Evolutionary conservation across 2,888 invertebrate species (phyloP).

Genomic region (Drosophila helvetica): DNA sequence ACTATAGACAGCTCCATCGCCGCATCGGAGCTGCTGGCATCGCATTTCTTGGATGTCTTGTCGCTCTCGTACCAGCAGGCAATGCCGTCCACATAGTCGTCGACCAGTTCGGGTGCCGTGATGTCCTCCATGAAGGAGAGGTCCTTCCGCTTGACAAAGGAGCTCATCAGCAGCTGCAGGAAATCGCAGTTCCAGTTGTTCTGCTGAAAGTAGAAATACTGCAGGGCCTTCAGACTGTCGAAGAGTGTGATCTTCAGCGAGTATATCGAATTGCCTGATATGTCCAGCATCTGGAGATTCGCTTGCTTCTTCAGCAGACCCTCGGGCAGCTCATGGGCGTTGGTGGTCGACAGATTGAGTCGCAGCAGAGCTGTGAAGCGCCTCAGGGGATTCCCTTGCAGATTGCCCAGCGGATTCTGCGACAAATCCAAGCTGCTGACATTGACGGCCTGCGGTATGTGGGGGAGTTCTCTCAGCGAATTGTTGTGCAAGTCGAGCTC

Average conservation of each 20-base stretch:
- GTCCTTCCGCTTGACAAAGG: constrained; percentile 81
- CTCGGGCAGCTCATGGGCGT: constrained; percentile 79
- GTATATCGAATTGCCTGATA: constrained; percentile 79
- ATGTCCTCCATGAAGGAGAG: constrained; percentile 81
- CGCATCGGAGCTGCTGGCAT: constrained; percentile 69
- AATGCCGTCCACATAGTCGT: constrained; percentile 82
- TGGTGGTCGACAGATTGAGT: constrained; percentile 79
- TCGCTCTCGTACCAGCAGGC: constrained; percentile 83
- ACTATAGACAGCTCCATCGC: constrained; percentile 81
- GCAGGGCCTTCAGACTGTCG: constrained; percentile 79
- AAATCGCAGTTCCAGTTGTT: constrained; percentile 83
- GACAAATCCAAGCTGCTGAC: constrained; percentile 80
- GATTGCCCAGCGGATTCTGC: constrained; percentile 78
- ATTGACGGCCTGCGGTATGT: constrained; percentile 78
- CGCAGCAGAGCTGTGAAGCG: constrained; percentile 75
- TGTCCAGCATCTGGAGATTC: constrained; percentile 77
- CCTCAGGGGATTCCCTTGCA: constrained; percentile 79
- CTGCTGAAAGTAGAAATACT: constrained; percentile 82
- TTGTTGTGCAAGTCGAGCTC: constrained; percentile 81
- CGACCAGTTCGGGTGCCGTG: constrained; percentile 81
- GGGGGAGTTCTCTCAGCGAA: constrained; percentile 80
- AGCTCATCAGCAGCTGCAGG: constrained; percentile 81
- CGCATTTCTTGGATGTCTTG: constrained; percentile 74
- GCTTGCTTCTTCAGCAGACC: constrained; percentile 81
- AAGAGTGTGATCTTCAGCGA: constrained; percentile 81